Evolutionary conservation across 2,888 invertebrate genomes (phyloP).

Genomic region (Galeruca laticollis): DNA sequence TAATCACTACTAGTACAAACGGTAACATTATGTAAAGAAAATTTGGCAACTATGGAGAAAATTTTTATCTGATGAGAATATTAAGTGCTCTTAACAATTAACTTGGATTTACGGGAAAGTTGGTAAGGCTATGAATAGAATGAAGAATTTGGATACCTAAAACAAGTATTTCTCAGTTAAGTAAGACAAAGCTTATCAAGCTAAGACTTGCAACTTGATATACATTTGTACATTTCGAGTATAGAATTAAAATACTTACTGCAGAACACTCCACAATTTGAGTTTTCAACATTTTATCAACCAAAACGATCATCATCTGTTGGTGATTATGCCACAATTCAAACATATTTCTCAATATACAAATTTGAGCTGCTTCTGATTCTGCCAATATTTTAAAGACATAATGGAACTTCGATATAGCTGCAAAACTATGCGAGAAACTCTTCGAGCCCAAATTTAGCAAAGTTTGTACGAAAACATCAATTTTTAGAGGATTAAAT

Average conservation of each 20-base stretch:
- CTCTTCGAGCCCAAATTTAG: slow-evolving; percentile 95
- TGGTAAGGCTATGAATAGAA: no score
- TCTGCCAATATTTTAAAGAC: slow-evolving; percentile 93
- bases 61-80: no score
- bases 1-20: no score
- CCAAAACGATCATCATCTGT: slow-evolving; percentile 96
- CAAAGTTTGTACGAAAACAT: slow-evolving; percentile 96
- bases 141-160: no score
- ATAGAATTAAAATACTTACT: slow-evolving; percentile 60
- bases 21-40: no score
- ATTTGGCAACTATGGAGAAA: no score
- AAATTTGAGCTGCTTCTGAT: slow-evolving; percentile 95
- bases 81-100: no score
- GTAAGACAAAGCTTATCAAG: background rate
- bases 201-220: no score
- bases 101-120: no score
- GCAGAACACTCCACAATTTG: slow-evolving; percentile 97
- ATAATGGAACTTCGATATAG: slow-evolving; percentile 95
- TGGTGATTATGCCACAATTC: slow-evolving; percentile 96
- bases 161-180: background rate
- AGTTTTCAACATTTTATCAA: slow-evolving; percentile 97
- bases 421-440: slow-evolving; percentile 98
- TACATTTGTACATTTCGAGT: no score
- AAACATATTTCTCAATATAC: slow-evolving; percentile 90
- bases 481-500: slow-evolving; percentile 94